phyloP scores from a whole-genome alignment of 2,113 vertebrate genomes.

The Engystomops pustulosus region DNA sequence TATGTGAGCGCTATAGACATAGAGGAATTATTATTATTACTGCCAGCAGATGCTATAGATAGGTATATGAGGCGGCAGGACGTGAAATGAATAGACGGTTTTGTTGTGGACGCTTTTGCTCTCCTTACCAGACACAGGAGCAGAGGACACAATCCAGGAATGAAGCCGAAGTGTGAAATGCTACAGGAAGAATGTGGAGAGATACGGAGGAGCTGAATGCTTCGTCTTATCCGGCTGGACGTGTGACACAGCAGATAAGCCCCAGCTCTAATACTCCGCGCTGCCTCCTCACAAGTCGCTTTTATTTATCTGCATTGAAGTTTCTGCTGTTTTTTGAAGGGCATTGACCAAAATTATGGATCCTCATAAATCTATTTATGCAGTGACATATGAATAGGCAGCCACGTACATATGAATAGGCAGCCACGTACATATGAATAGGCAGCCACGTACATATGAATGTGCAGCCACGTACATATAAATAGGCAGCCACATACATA shows the following conservation, averaged over 20 bases:
- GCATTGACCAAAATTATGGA: too few relatives aligned
- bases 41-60: too few relatives aligned
- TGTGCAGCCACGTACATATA: too few relatives aligned
- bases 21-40: too few relatives aligned
- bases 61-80: too few relatives aligned
- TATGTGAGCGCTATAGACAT: too few relatives aligned
- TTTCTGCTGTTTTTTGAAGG: neutral
- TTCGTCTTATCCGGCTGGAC: neutral
- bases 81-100: neutral
- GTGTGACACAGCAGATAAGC: slow-evolving; percentile 13
- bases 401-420: too few relatives aligned
- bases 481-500: too few relatives aligned
- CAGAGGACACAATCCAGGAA: neutral
- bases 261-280: neutral
- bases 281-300: neutral
- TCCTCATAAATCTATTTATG: too few relatives aligned
- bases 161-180: neutral
- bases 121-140: neutral
- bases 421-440: too few relatives aligned
- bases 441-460: too few relatives aligned
- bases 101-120: neutral
- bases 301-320: neutral
- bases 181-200: neutral
- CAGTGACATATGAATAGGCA: too few relatives aligned
- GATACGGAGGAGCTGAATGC: neutral